Percentiles rank a stretch among this genome's conserved stretches.
phyloP scores from a whole-genome alignment of 2,113 vertebrate genomes.

The Zosterops japonicus region DNA sequence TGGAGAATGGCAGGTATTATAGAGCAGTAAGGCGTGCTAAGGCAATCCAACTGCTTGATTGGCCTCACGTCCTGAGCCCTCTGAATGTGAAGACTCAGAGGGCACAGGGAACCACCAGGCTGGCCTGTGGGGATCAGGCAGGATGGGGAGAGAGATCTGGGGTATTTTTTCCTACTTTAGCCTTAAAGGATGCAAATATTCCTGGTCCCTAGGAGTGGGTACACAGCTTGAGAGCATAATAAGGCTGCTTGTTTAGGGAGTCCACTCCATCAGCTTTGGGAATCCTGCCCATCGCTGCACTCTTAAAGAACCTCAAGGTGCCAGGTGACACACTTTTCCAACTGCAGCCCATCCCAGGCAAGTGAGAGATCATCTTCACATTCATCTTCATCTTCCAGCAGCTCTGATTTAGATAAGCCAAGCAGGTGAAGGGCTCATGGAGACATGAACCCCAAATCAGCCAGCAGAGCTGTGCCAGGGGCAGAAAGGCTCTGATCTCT shows the following conservation, averaged over 20 bases:
- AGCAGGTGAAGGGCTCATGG: neutral
- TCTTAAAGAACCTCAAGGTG: neutral
- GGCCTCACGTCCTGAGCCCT: neutral
- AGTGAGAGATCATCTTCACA: neutral
- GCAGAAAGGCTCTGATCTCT: fast-evolving
- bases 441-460: neutral
- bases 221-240: neutral
- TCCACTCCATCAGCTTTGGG: neutral
- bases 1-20: conserved; percentile 44
- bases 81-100: neutral
- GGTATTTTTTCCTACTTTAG: neutral
- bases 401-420: neutral
- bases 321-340: neutral
- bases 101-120: neutral
- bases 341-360: neutral
- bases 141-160: neutral
- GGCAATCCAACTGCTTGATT: conserved; percentile 20
- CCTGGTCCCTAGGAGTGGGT: neutral
- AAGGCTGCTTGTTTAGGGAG: neutral
- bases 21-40: conserved; percentile 46
- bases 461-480: neutral
- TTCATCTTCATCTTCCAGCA: too few species aligned
- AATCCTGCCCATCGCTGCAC: neutral
- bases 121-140: neutral
- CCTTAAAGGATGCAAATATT: neutral